A percentile compares a stretch with the other conserved stretches of the same genome.
Conservation (phyloP, 2,797 vertebrate species). For the Basileuterus tristriatus region DNA sequence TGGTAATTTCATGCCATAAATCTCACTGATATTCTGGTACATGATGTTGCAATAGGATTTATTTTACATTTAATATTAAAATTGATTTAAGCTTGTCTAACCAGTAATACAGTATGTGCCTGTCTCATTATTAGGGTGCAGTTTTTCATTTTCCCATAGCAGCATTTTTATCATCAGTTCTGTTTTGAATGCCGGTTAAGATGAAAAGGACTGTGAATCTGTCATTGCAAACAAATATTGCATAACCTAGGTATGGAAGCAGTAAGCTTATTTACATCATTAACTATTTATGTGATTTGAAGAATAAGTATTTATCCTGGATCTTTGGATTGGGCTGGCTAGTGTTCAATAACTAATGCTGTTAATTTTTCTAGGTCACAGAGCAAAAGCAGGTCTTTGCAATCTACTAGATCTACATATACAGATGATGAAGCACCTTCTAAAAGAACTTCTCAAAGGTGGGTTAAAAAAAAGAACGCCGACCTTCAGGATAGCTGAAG, state of each 20-base stretch:
- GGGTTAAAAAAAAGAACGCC: background rate
- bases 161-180: background rate
- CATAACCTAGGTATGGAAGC: background rate
- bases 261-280: background rate
- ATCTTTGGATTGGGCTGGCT: background rate
- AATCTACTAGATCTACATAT: background rate
- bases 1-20: background rate
- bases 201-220: background rate
- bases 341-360: background rate
- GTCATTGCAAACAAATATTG: background rate
- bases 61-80: conserved; percentile 15
- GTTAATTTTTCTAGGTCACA: background rate
- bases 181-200: background rate
- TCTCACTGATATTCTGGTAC: background rate
- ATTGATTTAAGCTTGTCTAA: background rate
- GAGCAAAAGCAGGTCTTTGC: background rate
- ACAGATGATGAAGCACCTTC: background rate
- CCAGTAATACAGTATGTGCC: background rate
- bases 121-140: background rate
- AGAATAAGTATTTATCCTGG: background rate
- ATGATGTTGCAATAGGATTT: background rate
- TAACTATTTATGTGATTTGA: background rate
- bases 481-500: background rate
- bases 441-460: background rate
- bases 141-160: background rate